Evolutionary conservation across 2,888 invertebrate genomes (phyloP), one percentile per base, ranked within the genome.

Genomic region (Pyrgus malvae): DNA sequence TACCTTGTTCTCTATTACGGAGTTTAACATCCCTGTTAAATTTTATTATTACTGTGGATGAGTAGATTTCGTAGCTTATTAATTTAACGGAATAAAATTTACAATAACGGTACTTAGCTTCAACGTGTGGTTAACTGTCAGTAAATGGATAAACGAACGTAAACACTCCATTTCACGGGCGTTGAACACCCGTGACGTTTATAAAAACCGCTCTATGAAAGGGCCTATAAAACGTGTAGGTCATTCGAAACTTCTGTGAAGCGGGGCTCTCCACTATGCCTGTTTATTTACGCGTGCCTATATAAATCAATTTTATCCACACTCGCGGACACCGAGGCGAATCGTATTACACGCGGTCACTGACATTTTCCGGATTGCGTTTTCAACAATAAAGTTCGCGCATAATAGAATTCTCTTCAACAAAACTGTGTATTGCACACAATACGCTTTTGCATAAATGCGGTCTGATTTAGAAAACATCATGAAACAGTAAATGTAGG

Each of bases 341-440:
- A 81, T 84, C 79, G 65, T 65, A 76, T 84, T 83, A 83, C 83
- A 70, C 77, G 78, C 81, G 82, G 84, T 82, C 83, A 82, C 77
- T 83, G 82, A 79, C 84, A 77, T 81, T 75, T 78, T 80, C 76
- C 75, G 75, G 76, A 70, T 80, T 81, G 76, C 78, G 76, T 78
- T 72, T 74, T 75, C 71, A 71, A 71, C 72, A 71, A 70, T 66
- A 64, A 59, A 62, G 57, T 50, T 50, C 58, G 35, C 19, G 41
- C 54, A 62, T 35, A 58, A 60, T 62, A 60, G 57, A 48, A 48
- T 25, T 21, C 42, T 38, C 33, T 38, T 48, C 25, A 37, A 48
- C 29, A 33, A 53, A 55, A 48, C 27, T 27, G 27, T 29, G 41
- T 31, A 27, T 55, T 57, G 55, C 41, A 48, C 6, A 59, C 53